Evolutionary conservation across 2,113 vertebrate species (phyloP).

Genomic region (Poeciliopsis turrubarensis): DNA sequence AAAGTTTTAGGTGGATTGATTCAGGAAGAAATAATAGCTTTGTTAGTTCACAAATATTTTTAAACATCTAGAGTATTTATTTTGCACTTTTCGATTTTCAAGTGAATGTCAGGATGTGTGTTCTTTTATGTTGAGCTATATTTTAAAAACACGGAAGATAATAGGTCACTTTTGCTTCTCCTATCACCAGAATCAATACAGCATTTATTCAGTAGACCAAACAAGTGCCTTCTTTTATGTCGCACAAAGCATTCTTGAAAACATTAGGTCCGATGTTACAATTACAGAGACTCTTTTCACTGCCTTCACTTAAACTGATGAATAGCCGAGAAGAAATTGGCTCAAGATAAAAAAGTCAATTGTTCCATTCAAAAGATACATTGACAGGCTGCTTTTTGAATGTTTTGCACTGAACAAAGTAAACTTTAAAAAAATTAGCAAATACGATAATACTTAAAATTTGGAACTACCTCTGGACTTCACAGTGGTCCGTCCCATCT

Average conservation of each 20-base stretch:
- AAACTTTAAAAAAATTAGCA: slow-evolving; percentile 10
- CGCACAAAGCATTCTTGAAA: slow-evolving; percentile 12
- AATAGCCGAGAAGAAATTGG: slow-evolving; percentile 4
- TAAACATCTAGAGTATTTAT: no score
- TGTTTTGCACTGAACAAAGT: slow-evolving; percentile 15
- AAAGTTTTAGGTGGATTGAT: no score
- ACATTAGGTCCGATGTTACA: slow-evolving; percentile 4
- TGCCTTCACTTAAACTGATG: slow-evolving; percentile 26
- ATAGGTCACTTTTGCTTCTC: not conserved
- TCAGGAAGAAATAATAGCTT: no score
- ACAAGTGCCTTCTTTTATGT: not conserved
- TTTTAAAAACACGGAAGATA: not conserved
- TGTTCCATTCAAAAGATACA: slow-evolving; percentile 13
- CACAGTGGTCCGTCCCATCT: slow-evolving; percentile 14
- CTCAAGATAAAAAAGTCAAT: slow-evolving; percentile 26
- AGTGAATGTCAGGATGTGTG: not conserved
- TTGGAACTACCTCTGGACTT: slow-evolving; percentile 24
- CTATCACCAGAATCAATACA: not conserved
- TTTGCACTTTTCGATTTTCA: not conserved
- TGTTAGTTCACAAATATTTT: no score
- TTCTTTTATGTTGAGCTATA: not conserved
- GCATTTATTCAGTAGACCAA: slow-evolving; percentile 6
- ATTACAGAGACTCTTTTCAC: not conserved
- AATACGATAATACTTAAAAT: not conserved
- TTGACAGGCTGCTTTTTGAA: not conserved